Evolutionary conservation across 2,113 vertebrate genomes (phyloP).

Genomic region (Bujurquina vittata): DNA sequence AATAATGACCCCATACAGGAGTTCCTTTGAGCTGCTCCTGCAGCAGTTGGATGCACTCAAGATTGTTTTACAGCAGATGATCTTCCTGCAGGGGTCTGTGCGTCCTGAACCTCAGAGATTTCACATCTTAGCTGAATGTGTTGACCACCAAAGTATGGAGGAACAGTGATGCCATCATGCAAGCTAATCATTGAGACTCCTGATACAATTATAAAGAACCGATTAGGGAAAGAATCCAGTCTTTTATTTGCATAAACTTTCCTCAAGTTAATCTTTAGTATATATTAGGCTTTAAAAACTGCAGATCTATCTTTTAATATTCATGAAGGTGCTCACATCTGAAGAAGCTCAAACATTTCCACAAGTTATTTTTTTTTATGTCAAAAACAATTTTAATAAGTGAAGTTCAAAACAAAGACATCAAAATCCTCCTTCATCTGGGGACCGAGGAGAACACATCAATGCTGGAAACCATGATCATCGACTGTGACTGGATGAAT

Average conservation of each 20-base stretch:
- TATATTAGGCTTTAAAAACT: background rate
- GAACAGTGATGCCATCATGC: too few species aligned
- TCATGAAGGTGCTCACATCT: too few species aligned
- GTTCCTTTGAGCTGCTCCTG: too few species aligned
- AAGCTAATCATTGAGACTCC: too few species aligned
- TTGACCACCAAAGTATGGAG: too few species aligned
- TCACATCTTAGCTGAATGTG: too few species aligned
- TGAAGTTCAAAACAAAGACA: background rate
- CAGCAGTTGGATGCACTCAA: background rate
- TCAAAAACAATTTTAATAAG: background rate
- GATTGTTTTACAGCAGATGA: too few species aligned
- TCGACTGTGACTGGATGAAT: background rate
- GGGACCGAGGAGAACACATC: background rate
- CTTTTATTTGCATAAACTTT: rapidly evolving
- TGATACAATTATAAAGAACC: too few species aligned
- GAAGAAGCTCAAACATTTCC: background rate
- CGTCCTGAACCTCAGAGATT: background rate
- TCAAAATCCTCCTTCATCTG: background rate
- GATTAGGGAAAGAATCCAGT: background rate
- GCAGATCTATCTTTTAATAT: too few species aligned
- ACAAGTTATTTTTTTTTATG: background rate
- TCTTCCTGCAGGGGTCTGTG: background rate
- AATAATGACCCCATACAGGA: too few species aligned
- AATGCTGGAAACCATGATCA: background rate
- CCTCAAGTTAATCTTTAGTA: background rate